Base-by-base conservation (phyloP, 1,140 invertebrate species). In the Apis cerana region DNA sequence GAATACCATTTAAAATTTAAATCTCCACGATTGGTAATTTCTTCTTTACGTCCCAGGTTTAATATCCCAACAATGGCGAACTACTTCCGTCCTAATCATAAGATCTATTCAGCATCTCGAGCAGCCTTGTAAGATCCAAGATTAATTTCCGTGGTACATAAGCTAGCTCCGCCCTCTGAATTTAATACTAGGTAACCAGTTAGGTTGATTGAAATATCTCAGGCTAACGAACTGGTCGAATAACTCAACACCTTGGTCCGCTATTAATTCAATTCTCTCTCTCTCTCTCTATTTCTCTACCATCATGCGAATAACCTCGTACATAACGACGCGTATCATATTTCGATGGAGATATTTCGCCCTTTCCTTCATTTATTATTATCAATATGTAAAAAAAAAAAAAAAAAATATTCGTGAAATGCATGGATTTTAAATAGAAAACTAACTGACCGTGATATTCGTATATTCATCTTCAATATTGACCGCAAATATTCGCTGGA, bases 161-260 rank as follows among this genome's bases (percentile, higher is more conserved):
- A 72, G 70, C 27, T 21, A 12, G 70, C 12, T 58, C 27, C 43
- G 10, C 19, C 54, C 70, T 13, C 11, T 19, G 70, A 72, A 72
- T 72, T 72, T 72, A 72, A 72, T 72, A 72, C 54, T 13, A 27
- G 13, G 54, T 72, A 72, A 72, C 70, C 33, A 72, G 70, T 58
- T 72, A 58, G 43, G 52, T 72, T 72, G 70, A 72, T 58, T 72
- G 70, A 72, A 72, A 72, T 72, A 72, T 27, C 70, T 33, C 27
- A 8, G 54, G 21, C 70, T 72, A 72, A 72, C 50, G 23, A 72
- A 72, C 70, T n/a, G 69, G 13, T 56, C 27, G 70, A 58, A 58
- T 72, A 72, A 72, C 54, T 72, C 70, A 21, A 15, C 23, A 56
- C 50, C 69, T 19, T 43, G 9, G 19, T 12, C 27, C 17, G 23